phyloP scores from a whole-genome alignment of 2,113 vertebrate genomes.

The Gymnobelideus leadbeateri region DNA sequence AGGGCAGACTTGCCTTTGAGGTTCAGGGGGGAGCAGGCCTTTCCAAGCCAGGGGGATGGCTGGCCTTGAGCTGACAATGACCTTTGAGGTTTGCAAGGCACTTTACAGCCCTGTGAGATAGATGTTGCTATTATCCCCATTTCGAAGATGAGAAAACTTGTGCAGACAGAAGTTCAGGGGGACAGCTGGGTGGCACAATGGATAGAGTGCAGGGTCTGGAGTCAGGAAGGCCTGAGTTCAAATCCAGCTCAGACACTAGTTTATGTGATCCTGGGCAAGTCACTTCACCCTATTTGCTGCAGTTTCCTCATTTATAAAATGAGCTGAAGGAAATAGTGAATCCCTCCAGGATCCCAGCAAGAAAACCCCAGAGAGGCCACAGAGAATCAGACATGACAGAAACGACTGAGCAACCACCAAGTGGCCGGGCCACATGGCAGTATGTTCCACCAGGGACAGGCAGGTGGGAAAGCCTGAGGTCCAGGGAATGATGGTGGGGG shows the following conservation, averaged over 20 bases:
- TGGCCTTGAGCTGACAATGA: too few species aligned
- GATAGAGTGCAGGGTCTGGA: too few species aligned
- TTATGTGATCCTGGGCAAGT: too few species aligned
- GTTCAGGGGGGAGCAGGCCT: neutral
- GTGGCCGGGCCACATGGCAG: neutral
- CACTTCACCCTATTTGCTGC: neutral
- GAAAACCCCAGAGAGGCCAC: neutral
- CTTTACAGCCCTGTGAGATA: neutral
- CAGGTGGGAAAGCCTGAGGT: too few species aligned
- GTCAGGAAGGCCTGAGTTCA: too few species aligned
- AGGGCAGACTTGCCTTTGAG: neutral
- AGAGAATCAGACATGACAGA: neutral
- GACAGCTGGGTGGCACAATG: too few species aligned
- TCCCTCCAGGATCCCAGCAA: neutral
- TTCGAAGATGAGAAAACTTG: too few species aligned
- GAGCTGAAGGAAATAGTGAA: neutral
- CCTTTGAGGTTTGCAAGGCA: neutral
- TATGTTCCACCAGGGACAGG: too few species aligned
- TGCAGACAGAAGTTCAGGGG: too few species aligned
- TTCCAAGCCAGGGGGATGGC: neutral
- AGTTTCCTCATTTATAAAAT: neutral
- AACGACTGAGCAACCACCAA: constrained; percentile 18
- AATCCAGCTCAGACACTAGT: too few species aligned
- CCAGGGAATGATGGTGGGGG: neutral
- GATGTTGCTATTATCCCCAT: too few species aligned